Conservation (phyloP, 2,113 vertebrate genomes). For the Hemichromis elongatus region DNA sequence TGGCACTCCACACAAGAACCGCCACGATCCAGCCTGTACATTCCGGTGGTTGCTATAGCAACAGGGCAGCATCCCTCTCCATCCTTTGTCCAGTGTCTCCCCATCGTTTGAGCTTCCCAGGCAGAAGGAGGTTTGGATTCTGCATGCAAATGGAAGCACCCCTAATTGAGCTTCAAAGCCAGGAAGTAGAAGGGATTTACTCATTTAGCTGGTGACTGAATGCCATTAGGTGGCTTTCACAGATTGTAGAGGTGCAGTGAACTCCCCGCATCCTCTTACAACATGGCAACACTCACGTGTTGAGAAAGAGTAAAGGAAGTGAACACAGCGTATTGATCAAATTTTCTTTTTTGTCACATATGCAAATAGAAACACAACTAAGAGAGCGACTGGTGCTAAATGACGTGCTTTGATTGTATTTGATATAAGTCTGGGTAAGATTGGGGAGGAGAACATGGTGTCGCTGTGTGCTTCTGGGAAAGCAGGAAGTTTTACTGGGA, state of each 20-base stretch:
- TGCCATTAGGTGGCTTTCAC: slow-evolving; percentile 26
- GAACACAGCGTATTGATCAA: not conserved
- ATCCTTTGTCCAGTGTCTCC: slow-evolving; percentile 62
- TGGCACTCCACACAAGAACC: slow-evolving; percentile 36
- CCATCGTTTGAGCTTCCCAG: slow-evolving; percentile 44
- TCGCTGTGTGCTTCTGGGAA: not conserved
- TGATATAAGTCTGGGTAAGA: not conserved
- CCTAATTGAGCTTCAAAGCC: slow-evolving; percentile 10
- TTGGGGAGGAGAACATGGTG: not conserved
- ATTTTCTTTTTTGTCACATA: not conserved
- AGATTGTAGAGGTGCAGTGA: not conserved
- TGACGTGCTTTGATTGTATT: not conserved
- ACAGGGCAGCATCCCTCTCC: slow-evolving; percentile 68
- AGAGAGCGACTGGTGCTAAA: not conserved
- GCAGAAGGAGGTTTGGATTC: slow-evolving; percentile 34
- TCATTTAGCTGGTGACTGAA: slow-evolving; percentile 12
- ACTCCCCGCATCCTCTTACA: not conserved
- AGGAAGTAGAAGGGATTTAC: not conserved
- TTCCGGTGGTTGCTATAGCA: slow-evolving; percentile 71
- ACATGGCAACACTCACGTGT: not conserved
- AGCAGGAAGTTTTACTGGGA: not conserved
- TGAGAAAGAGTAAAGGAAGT: not conserved
- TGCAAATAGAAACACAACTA: not conserved
- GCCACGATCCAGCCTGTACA: slow-evolving; percentile 64
- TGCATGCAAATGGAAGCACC: slow-evolving; percentile 35